Base-by-base conservation (phyloP, 2,113 vertebrate genomes). In the Malurus cyaneus region DNA sequence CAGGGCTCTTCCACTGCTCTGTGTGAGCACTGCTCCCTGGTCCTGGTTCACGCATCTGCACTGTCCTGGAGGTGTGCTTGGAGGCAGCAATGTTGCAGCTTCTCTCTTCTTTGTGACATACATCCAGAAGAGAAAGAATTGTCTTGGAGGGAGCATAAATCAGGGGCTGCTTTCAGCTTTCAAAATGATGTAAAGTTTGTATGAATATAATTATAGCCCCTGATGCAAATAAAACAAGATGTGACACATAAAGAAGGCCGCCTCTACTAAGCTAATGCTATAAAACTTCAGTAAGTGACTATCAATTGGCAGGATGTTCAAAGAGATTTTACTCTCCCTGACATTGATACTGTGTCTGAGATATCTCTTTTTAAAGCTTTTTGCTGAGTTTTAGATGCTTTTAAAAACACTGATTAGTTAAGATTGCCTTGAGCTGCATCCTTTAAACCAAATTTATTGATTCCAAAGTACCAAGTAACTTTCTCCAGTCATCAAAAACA, bases 211-310 rank as follows among this genome's bases (percentile, higher is more conserved):
- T 96, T 97, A 93, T 47, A 94, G 92, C 65, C 52, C 95, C 83
- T 78, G 94, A 91, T 85, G 94, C 91, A 96, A 95, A 94, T 97
- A 96, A 96, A 96, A 96, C 94, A 96, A 96, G 96, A 96, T 84
- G 88, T 95, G 92, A 92, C 95, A 93, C 92, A 81, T 87, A 79
- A 57, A 94, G 96, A 95, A 93, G 64, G 79, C 76, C 66, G 60
- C 93, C 92, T 60, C 80, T 94, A 64, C 81, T 93, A 77, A 92
- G 81, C 52, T 90, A 78, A 56, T 42, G 82, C 88, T 62, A 90
- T 95, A 96, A 96, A 97, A 97, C 73, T 94, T 92, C 69, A 42
- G 72, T 74, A 84, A 96, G 92, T 85, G 87, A 96, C 93, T 94
- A 66, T 87, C 65, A 59, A 54, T 86, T 97, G 96, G 96, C 95